phyloP scores from a whole-genome alignment of 2,113 vertebrate genomes.

The Oreocharis arfaki region DNA sequence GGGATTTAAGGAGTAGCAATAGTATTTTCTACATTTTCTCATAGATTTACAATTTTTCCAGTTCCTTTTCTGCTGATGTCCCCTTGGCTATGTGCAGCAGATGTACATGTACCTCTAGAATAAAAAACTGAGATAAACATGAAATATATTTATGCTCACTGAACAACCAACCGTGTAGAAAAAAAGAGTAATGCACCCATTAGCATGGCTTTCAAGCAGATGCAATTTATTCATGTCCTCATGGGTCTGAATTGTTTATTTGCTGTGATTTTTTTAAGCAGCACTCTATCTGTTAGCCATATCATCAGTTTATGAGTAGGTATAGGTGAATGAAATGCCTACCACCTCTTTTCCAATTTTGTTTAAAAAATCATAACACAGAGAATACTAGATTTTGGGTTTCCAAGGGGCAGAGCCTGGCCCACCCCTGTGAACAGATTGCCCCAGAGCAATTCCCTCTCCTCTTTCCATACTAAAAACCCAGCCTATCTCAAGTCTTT shows the following conservation, averaged over 20 bases:
- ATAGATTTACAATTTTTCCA: background rate
- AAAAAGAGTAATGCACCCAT: background rate
- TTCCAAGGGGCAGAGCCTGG: background rate
- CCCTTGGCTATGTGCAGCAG: background rate
- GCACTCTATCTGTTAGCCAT: background rate
- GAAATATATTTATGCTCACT: background rate
- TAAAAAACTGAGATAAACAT: background rate
- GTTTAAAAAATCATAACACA: background rate
- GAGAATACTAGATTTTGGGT: background rate
- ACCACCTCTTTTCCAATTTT: background rate
- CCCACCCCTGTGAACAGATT: background rate
- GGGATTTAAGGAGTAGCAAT: background rate
- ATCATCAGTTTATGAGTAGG: background rate
- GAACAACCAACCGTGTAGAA: background rate
- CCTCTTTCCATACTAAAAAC: accelerated
- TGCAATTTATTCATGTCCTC: background rate
- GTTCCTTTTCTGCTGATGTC: background rate
- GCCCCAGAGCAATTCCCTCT: background rate
- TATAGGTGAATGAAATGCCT: background rate
- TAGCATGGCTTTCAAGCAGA: background rate
- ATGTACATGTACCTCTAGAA: background rate
- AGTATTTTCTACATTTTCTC: background rate
- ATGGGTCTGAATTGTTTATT: background rate
- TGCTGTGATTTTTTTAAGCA: background rate
- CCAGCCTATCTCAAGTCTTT: background rate